Base-by-base conservation (phyloP, 2,113 vertebrate species). In the Ochotona curzoniae region DNA sequence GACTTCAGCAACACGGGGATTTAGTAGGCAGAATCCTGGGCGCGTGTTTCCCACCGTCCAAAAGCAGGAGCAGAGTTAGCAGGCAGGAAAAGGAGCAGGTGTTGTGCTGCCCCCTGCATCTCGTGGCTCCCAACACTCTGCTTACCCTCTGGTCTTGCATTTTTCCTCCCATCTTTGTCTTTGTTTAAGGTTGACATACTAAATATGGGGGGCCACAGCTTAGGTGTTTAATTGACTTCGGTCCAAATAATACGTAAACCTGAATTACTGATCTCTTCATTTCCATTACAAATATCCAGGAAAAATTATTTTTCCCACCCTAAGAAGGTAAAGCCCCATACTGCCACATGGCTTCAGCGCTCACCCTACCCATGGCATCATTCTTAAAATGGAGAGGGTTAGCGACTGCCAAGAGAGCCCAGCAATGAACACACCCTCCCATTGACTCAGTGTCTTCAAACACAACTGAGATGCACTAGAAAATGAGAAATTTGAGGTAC, bases 191-290 rank as follows among this genome's bases (percentile, higher is more conserved):
- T 80, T 89, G 75, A 44, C 15, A 47, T 47, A 14, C 30, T 44
- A 92, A 82, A 76, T 51, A 51, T 35, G 21, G 30, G 30, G n/a
- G 21, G 38, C 28, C 70, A 64, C 8, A 20, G 17, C 38, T 71
- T 44, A 38, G 49, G 60, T 85, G 60, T 47, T 86, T 86, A 86
- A 90, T 35, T 82, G 44, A 80, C 66, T 23, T 84, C n/a, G 0
- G 25, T 82, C 87, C 80, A 84, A 81, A 76, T 71, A 47, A 74
- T 23, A 49, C 71, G 76, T 67, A 91, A 82, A 90, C 89, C 78
- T 81, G 64, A 82, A 61, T 76, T 57, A 75, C 54, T 74, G 21
- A 74, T 70, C 71, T 83, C 76, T 81, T 83, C 49, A 49, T 84
- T 82, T 63, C 44, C 60, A 60, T 84, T 91, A 63, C 67, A 61